phyloP scores from a whole-genome alignment of 2,888 invertebrate genomes.

The Polydrusus cervinus region DNA sequence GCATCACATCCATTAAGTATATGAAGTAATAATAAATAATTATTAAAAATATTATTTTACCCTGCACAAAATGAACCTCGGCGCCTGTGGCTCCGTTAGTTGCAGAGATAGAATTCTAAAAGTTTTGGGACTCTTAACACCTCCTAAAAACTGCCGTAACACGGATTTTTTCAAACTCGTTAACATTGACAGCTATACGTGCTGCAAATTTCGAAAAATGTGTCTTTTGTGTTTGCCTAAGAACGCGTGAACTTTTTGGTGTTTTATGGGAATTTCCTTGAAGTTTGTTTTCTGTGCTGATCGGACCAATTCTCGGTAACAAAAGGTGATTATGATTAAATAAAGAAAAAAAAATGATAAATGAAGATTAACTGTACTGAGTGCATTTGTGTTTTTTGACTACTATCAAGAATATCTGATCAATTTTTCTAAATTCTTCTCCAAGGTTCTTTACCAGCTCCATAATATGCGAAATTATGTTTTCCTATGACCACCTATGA shows the following conservation, averaged over 20 bases:
- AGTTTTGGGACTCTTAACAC: conserved; percentile 16
- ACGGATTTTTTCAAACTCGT: conserved; percentile 27
- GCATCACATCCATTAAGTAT: too few relatives aligned
- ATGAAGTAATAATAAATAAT: too few relatives aligned
- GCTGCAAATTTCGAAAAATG: conserved; percentile 30
- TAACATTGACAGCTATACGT: conserved; percentile 32
- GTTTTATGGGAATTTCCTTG: conserved; percentile 25
- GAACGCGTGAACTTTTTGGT: conserved; percentile 22
- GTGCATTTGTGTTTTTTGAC: not conserved
- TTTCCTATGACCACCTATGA: too few relatives aligned
- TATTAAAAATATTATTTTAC: too few relatives aligned
- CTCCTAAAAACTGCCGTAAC: conserved; percentile 5
- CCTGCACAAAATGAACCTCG: too few relatives aligned
- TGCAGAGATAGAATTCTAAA: too few relatives aligned
- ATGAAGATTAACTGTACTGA: conserved; percentile 20
- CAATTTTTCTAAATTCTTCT: too few relatives aligned
- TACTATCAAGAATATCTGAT: too few relatives aligned
- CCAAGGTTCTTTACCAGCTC: too few relatives aligned
- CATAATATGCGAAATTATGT: too few relatives aligned
- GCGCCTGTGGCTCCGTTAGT: too few relatives aligned
- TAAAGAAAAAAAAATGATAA: not conserved
- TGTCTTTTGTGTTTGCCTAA: conserved; percentile 28
- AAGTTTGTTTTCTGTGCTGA: conserved; percentile 23
- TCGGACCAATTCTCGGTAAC: conserved; percentile 14
- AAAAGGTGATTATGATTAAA: conserved; percentile 13